Evolutionary conservation across 2,888 invertebrate genomes (phyloP), one percentile per base, ranked within the genome.

Genomic region (Schrankia costaestrigalis): DNA sequence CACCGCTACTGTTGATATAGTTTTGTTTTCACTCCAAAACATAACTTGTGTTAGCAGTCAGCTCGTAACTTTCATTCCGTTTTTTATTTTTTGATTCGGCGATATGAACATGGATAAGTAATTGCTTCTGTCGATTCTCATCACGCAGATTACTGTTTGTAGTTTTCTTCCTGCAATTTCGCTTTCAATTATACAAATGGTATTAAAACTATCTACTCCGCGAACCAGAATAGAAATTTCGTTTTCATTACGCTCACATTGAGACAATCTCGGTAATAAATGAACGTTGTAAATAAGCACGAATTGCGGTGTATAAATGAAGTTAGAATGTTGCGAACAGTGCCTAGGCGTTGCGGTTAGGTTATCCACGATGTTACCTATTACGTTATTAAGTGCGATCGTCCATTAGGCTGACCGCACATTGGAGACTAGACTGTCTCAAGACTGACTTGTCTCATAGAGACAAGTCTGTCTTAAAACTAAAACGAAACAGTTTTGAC

Each of bases 351-450:
- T 41, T 64, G 63, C 59, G 69, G 71, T 75, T 71, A 63, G 72
- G 71, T 71, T 63, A 63, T 67, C 67, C 62, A 50, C 56, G 66
- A 60, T 54, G 68, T 57, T 59, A 56, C 51, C 60, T 71, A 76
- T 78, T 75, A 75, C 70, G 72, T 73, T 78, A 79, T 81, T 76
- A 76, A 79, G 79, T 68, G 74, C 70, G 72, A 77, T 77, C 74
- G 65, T 61, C 67, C 71, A 72, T 72, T 71, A 71, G 63, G 56
- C n/a, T n/a, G n/a, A n/a, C n/a, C n/a, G n/a, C n/a, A n/a, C n/a
- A n/a, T n/a, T n/a, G n/a, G n/a, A n/a, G n/a, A n/a, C n/a, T n/a
- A n/a, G n/a, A n/a, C n/a, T n/a, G n/a, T n/a, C n/a, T n/a, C n/a
- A n/a, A n/a, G n/a, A n/a, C n/a, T n/a, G n/a, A n/a, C n/a, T n/a